A percentile compares a stretch with the other conserved stretches of the same genome.
These are phyloP conservation scores for Bombus sylvicola DNA, from an alignment of 1,140 invertebrate species.

Conservation along the genomic window DNA sequence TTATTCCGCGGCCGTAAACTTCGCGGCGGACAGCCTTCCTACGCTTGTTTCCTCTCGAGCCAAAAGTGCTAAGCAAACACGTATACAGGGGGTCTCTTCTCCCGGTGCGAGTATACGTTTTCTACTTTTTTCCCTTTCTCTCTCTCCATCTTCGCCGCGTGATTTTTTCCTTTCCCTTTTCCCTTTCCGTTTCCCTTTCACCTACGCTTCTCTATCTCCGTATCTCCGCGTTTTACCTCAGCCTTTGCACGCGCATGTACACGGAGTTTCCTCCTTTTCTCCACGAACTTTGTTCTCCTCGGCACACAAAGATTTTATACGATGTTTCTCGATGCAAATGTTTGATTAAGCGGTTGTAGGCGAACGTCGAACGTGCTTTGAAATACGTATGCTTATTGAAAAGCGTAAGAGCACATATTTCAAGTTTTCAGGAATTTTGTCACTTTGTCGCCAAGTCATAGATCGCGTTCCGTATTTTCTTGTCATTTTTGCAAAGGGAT, in stretches of 20 bases:
- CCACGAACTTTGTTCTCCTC: background rate
- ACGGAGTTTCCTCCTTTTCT: background rate
- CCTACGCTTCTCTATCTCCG: slow-evolving; percentile 32
- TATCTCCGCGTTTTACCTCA: slow-evolving; percentile 17
- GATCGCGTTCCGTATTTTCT: no score
- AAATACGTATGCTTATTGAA: no score
- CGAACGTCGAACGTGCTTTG: no score
- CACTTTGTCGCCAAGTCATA: no score
- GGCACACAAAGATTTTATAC: no score
- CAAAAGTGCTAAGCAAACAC: slow-evolving; percentile 69
- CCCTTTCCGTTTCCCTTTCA: slow-evolving; percentile 7
- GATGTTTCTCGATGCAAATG: no score
- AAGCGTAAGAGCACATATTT: no score
- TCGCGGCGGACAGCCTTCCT: slow-evolving; percentile 57
- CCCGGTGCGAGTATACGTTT: slow-evolving; percentile 25
- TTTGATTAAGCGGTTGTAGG: no score
- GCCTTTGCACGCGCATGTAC: background rate
- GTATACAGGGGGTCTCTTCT: slow-evolving; percentile 52
- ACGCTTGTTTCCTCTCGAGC: slow-evolving; percentile 65
- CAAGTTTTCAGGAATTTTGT: no score
- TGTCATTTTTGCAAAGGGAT: background rate
- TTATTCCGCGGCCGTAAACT: slow-evolving; percentile 65
- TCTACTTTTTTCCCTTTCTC: background rate
- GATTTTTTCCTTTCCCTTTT: background rate
- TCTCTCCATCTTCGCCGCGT: background rate